phyloP scores from a whole-genome alignment of 2,888 invertebrate species.

The Lysandra coridon region DNA sequence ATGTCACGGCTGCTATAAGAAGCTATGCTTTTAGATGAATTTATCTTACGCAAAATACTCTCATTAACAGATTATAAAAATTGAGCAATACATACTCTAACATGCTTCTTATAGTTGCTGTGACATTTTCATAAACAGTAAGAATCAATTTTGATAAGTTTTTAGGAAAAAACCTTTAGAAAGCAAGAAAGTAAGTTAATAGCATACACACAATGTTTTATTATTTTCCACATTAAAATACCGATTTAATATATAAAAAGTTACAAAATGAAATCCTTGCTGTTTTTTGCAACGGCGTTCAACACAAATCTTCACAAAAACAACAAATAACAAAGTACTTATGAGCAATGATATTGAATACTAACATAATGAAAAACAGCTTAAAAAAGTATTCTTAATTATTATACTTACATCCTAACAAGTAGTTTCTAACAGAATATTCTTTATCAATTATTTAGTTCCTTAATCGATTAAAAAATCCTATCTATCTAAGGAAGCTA shows the following conservation, averaged over 20 bases:
- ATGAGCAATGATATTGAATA: background rate
- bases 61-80: background rate
- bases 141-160: background rate
- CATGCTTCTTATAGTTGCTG: background rate
- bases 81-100: background rate
- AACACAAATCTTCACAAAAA: slow-evolving; percentile 5
- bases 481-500: background rate
- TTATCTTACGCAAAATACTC: background rate
- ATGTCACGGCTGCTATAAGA: background rate
- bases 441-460: background rate
- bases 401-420: background rate
- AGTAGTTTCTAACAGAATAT: background rate
- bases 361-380: slow-evolving; percentile 6
- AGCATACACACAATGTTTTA: background rate
- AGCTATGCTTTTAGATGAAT: background rate
- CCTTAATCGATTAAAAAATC: background rate
- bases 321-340: background rate
- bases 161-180: background rate
- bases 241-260: background rate
- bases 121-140: slow-evolving; percentile 7
- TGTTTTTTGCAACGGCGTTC: background rate
- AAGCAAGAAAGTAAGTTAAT: background rate
- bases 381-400: background rate
- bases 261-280: background rate
- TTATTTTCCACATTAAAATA: background rate